Conservation (phyloP, 2,888 invertebrate genomes). For the Melanophora roralis region DNA sequence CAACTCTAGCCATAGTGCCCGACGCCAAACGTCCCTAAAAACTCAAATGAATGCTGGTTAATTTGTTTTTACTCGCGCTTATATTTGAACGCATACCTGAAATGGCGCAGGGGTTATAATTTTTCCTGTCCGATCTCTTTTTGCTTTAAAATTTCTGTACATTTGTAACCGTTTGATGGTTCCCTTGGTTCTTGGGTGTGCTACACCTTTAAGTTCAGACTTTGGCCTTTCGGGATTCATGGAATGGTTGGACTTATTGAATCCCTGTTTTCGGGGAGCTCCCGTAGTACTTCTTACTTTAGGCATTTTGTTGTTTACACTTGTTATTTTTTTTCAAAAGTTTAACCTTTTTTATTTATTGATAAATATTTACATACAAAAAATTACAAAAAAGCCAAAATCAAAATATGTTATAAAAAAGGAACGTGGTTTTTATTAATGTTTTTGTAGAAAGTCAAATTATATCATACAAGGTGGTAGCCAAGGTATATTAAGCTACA, state of each 20-base stretch:
- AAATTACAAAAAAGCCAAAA: no score
- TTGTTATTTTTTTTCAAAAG: not conserved
- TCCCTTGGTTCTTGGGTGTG: conserved; percentile 89
- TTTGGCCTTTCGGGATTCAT: conserved; percentile 94
- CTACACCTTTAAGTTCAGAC: conserved; percentile 89
- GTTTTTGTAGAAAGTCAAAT: no score
- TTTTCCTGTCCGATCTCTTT: conserved; percentile 91
- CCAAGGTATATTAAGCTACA: no score
- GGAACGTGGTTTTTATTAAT: conserved; percentile 55
- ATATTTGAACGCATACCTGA: conserved; percentile 78
- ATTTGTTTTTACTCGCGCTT: no score
- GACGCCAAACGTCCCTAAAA: conserved; percentile 85
- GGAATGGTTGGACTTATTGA: conserved; percentile 92
- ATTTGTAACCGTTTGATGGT: conserved; percentile 98
- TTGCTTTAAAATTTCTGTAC: conserved; percentile 98
- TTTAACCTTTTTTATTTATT: not conserved
- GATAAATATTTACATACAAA: no score
- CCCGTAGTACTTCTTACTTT: conserved; percentile 86
- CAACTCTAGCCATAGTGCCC: conserved; percentile 95
- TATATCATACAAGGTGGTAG: no score
- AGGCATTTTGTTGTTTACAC: conserved; percentile 80
- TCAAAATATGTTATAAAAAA: not conserved
- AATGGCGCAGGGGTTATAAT: conserved; percentile 97
- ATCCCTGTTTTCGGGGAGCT: conserved; percentile 88
- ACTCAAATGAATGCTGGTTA: not conserved